Evolutionary conservation across 2,113 vertebrate species (phyloP), one percentile per base, ranked within the genome.

Genomic region (Lonchura striata): DNA sequence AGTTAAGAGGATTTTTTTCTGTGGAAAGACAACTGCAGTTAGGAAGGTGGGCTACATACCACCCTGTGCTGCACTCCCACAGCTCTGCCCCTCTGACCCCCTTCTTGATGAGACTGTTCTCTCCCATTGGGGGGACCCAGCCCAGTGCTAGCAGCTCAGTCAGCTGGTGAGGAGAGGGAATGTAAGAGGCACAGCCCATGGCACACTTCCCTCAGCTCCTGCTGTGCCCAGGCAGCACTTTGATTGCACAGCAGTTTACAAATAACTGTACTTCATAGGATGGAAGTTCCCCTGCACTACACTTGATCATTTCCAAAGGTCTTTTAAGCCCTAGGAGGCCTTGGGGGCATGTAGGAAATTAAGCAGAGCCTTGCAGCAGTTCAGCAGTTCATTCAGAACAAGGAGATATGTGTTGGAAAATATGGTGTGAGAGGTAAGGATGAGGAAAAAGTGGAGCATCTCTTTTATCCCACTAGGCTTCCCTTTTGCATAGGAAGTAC

Each of bases 381-480:
- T 86, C 65, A 86, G 87, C 81, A 94, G 66, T 82, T 96, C 53
- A 37, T 50, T 71, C 27, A 64, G 57, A 90, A 61, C 61, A 89
- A 87, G 69, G 25, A 49, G 22, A 28, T 76, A 6, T 37, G 54
- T 77, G 39, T 39, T 85, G 33, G 50, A 50, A 86, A 64, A 65
- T 39, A 19, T 0, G 2, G 30, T 59, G 76, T 59, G 85, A 95
- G 71, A 95, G 35, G 25, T 61, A 60, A 90, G 53, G n/a, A 44
- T 52, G 37, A 71, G 77, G 77, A 49, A 84, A 59, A 63, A 65
- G 49, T 0, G 0, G 22, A 86, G n/a, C 41, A 64, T 44, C 76
- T 68, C 65, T 94, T 68, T 95, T 78, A 93, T 86, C 88, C 42
- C 70, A 53, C 37, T 87, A 61, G 63, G 82, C 17, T 71, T 57